These are phyloP conservation scores for Pachycephala philippinensis DNA, from an alignment of 2,113 vertebrate genomes.

Conservation along the genomic window DNA sequence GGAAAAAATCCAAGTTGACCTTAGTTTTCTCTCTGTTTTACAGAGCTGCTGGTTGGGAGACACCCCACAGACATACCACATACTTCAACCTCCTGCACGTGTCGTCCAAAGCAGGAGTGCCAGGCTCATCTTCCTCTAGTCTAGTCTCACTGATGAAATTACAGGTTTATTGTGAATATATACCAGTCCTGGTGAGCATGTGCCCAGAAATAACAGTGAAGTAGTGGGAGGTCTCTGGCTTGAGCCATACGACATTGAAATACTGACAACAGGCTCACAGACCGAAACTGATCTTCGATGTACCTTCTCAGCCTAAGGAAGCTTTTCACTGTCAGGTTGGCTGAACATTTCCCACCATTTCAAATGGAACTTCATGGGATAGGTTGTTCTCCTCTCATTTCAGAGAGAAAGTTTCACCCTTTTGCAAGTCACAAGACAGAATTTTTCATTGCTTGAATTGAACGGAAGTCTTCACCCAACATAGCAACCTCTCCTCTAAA, in stretches of 20 bases:
- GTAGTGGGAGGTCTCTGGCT: slow-evolving; percentile 10
- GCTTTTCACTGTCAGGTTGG: background rate
- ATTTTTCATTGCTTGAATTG: background rate
- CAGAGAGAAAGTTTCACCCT: background rate
- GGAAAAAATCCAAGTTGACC: background rate
- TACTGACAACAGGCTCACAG: background rate
- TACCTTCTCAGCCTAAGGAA: background rate
- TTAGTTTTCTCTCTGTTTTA: background rate
- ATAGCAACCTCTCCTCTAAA: slow-evolving; percentile 29
- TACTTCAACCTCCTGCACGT: background rate
- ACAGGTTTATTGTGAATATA: background rate
- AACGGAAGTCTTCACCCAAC: background rate
- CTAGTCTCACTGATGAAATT: slow-evolving; percentile 1
- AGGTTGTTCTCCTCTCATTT: background rate
- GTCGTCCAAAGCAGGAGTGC: background rate
- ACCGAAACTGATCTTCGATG: background rate
- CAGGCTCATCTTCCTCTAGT: background rate
- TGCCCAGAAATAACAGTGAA: background rate
- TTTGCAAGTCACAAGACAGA: background rate
- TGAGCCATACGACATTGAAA: background rate
- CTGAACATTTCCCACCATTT: background rate
- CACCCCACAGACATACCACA: background rate
- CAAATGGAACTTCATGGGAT: background rate
- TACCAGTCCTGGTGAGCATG: background rate
- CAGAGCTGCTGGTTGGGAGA: background rate